A percentile compares a stretch with the other conserved stretches of the same genome.
phyloP scores from a whole-genome alignment of 2,888 invertebrate species.

The Habrosyne pyritoides region DNA sequence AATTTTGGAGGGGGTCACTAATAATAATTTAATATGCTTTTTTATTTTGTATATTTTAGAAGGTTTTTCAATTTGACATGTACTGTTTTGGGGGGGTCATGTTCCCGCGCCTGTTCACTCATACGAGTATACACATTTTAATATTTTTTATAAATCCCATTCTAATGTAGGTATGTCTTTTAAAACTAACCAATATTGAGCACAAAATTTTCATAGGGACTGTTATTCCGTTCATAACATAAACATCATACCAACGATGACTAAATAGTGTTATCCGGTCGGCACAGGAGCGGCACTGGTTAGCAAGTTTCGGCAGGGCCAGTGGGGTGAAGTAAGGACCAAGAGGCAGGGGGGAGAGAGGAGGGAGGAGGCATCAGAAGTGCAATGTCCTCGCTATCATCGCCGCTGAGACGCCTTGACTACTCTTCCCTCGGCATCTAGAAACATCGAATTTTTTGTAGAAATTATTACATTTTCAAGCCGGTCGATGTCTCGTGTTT shows the following conservation, averaged over 20 bases:
- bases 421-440: slow-evolving; percentile 55
- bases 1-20: too few relatives aligned
- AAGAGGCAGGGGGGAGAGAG: slow-evolving; percentile 51
- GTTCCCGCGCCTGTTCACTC: too few relatives aligned
- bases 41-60: too few relatives aligned
- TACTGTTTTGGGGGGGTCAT: too few relatives aligned
- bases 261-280: slow-evolving; percentile 79
- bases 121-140: too few relatives aligned
- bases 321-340: slow-evolving; percentile 65
- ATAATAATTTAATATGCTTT: too few relatives aligned
- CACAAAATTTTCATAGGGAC: not conserved
- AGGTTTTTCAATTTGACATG: too few relatives aligned
- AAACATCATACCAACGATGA: slow-evolving; percentile 42
- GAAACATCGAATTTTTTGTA: slow-evolving; percentile 59
- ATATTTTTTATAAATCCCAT: too few relatives aligned
- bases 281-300: slow-evolving; percentile 62
- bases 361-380: slow-evolving; percentile 61
- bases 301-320: slow-evolving; percentile 76
- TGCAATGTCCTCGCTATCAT: slow-evolving; percentile 83
- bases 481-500: not conserved
- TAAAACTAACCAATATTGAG: too few relatives aligned
- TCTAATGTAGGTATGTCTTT: too few relatives aligned
- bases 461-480: slow-evolving; percentile 12
- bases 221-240: slow-evolving; percentile 24
- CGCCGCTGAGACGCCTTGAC: slow-evolving; percentile 68